These are phyloP conservation scores for Mungos mungo DNA, from an alignment of 2,113 vertebrate genomes.

Conservation along the genomic window DNA sequence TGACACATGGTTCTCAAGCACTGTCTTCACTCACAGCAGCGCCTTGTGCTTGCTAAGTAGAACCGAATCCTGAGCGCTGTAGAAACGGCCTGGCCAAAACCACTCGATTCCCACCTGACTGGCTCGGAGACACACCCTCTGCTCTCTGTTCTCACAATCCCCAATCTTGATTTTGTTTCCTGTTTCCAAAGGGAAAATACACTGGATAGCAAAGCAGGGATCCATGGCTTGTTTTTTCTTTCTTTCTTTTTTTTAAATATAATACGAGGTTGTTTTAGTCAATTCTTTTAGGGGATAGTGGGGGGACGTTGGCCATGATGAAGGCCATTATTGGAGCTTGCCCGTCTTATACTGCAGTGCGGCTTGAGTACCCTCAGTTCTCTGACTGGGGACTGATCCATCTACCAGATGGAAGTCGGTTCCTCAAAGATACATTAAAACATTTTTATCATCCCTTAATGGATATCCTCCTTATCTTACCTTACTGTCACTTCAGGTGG, in stretches of 20 bases:
- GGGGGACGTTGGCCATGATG: background rate
- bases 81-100: background rate
- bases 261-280: background rate
- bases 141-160: background rate
- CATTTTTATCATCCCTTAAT: background rate
- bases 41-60: constrained; percentile 46
- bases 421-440: background rate
- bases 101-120: background rate
- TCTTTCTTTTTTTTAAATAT: background rate
- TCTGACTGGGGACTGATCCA: background rate
- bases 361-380: constrained; percentile 2
- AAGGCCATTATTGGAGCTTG: background rate
- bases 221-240: background rate
- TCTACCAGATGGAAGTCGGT: background rate
- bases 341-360: background rate
- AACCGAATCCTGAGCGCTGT: background rate
- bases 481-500: background rate
- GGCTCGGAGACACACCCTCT: background rate
- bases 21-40: background rate
- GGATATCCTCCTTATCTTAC: background rate
- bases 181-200: background rate
- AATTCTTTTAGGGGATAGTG: background rate
- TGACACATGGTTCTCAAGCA: background rate
- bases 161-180: constrained; percentile 26
- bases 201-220: background rate